Percentiles rank a stretch among this genome's conserved stretches.
Evolutionary conservation across 2,113 vertebrate species (phyloP).

Genomic region (Pteruthius melanotis): DNA sequence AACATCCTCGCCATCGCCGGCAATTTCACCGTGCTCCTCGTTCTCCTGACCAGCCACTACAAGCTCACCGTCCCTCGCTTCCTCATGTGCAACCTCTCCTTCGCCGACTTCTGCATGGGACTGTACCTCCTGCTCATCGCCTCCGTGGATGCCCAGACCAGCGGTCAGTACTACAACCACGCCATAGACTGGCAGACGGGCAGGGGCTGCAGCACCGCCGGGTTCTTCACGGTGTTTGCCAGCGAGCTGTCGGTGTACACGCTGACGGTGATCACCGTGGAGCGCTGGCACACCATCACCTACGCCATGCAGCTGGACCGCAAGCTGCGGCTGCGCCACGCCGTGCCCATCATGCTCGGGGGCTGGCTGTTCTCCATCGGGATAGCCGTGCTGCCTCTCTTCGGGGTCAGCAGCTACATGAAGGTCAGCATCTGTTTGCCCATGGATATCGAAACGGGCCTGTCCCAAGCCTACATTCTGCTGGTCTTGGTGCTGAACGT

Average conservation of each 20-base stretch:
- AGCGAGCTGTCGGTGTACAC: slow-evolving; percentile 93
- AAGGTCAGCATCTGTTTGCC: slow-evolving; percentile 94
- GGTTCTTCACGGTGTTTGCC: slow-evolving; percentile 90
- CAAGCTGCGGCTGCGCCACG: slow-evolving; percentile 81
- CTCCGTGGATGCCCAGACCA: slow-evolving; percentile 80
- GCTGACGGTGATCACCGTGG: slow-evolving; percentile 85
- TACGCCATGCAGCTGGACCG: slow-evolving; percentile 86
- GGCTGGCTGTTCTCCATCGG: slow-evolving; percentile 86
- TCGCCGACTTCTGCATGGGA: slow-evolving; percentile 92
- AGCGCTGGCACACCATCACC: slow-evolving; percentile 92
- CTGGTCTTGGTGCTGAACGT: slow-evolving; percentile 82
- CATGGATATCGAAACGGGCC: slow-evolving; percentile 86
- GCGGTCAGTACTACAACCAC: slow-evolving; percentile 88
- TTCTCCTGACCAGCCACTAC: slow-evolving; percentile 81
- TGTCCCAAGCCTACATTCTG: slow-evolving; percentile 86
- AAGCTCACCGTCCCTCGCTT: slow-evolving; percentile 88
- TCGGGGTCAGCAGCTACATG: slow-evolving; percentile 89
- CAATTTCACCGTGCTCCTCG: slow-evolving; percentile 82
- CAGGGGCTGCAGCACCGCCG: slow-evolving; percentile 79
- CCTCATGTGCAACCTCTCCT: slow-evolving; percentile 91
- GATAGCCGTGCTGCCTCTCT: slow-evolving; percentile 82
- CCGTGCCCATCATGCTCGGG: slow-evolving; percentile 79
- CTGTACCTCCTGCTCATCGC: slow-evolving; percentile 91
- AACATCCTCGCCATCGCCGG: slow-evolving; percentile 79
- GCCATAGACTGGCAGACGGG: slow-evolving; percentile 92